Conservation (phyloP, 1,140 invertebrate species). For the Teleogryllus occipitalis region DNA sequence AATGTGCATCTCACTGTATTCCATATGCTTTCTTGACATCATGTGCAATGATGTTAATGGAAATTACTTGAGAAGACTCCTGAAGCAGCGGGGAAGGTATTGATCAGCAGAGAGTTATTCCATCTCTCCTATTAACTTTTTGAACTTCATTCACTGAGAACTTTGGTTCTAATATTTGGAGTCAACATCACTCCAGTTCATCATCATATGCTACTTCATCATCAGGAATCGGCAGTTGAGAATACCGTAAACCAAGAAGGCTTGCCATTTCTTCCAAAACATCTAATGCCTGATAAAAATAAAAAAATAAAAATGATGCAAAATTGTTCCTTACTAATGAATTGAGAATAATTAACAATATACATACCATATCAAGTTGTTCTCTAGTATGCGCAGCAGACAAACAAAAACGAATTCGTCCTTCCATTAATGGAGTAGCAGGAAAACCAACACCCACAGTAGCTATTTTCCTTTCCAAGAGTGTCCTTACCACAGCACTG, state of each 20-base stretch:
- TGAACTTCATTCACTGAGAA: background rate
- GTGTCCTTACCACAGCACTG: slow-evolving; percentile 74
- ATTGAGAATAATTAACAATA: background rate
- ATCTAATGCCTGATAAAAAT: slow-evolving; percentile 45
- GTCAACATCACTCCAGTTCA: slow-evolving; percentile 23
- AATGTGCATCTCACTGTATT: no score
- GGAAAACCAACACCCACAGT: slow-evolving; percentile 96
- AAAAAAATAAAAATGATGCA: background rate
- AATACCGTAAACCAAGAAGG: slow-evolving; percentile 64
- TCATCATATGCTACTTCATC: slow-evolving; percentile 26
- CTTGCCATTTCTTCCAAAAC: slow-evolving; percentile 62
- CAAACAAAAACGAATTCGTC: slow-evolving; percentile 89
- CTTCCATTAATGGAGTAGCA: slow-evolving; percentile 91
- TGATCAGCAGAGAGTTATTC: no score
- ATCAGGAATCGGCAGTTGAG: slow-evolving; percentile 31
- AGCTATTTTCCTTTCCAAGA: slow-evolving; percentile 76
- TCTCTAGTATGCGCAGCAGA: slow-evolving; percentile 94
- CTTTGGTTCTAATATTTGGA: background rate
- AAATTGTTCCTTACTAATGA: background rate
- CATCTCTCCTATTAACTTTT: no score
- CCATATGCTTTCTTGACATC: no score
- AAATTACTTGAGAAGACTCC: no score
- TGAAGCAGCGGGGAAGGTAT: no score
- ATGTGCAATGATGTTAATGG: no score
- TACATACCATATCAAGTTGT: slow-evolving; percentile 78